A percentile compares a stretch with the other conserved stretches of the same genome.
These are phyloP conservation scores for Philonicus albiceps DNA, from an alignment of 2,888 invertebrate genomes.

Conservation along the genomic window DNA sequence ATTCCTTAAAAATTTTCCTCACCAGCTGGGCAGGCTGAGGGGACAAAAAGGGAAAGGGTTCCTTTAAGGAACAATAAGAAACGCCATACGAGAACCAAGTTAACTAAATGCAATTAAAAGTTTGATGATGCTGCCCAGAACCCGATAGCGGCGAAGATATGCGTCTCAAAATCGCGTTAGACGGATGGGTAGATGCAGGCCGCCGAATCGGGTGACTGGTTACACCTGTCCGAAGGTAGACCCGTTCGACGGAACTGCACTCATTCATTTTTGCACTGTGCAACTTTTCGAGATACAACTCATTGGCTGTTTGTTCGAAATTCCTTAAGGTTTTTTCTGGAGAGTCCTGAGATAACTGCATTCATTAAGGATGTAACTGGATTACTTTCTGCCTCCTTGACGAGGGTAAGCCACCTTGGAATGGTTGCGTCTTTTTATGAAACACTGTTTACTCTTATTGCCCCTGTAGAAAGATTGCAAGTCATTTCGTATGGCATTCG, in stretches of 20 bases:
- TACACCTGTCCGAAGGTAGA: constrained; percentile 16
- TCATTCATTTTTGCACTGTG: constrained; percentile 15
- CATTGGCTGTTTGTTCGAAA: neutral
- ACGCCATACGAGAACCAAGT: neutral
- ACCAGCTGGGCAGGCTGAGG: neutral
- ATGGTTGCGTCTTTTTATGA: neutral
- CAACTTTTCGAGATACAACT: neutral
- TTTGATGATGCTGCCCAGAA: neutral
- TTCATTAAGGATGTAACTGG: constrained; percentile 1
- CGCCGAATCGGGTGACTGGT: constrained; percentile 6
- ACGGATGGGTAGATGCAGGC: neutral
- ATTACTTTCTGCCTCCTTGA: neutral
- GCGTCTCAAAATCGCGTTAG: neutral
- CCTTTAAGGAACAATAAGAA: neutral
- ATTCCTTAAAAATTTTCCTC: neutral
- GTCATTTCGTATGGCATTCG: neutral
- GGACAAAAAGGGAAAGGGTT: neutral
- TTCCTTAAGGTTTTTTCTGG: constrained; percentile 3
- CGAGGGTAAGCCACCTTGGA: neutral
- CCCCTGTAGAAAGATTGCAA: neutral
- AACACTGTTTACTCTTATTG: neutral
- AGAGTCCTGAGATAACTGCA: neutral
- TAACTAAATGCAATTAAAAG: constrained; percentile 36
- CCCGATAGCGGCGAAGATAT: neutral
- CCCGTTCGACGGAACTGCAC: neutral